Base-by-base conservation (phyloP, 92 coral and sea anemone species). In the Palythoa grandis region DNA sequence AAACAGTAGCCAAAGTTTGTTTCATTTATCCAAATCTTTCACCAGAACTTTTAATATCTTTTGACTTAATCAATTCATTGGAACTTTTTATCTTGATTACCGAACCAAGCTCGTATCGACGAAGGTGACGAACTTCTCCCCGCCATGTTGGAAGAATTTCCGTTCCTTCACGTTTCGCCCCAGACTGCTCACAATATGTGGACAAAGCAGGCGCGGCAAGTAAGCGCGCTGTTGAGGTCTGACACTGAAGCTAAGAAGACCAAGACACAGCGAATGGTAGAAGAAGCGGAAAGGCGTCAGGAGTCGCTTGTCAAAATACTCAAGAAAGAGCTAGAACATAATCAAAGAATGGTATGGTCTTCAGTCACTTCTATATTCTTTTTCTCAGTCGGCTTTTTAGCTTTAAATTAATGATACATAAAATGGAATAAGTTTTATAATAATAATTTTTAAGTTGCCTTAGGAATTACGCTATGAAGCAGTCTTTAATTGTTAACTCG, bases 101-200 rank as follows among this genome's bases (percentile, higher is more conserved):
- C 39, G 22, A 65, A 20, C 63, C n/a, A 10, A 80, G 85, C 47
- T 25, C 85, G 74, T 80, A 48, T 80, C 22, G 74, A 65, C 60
- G 74, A 80, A 23, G 85, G 85, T 16, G 98, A 94, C 38, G 67
- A 87, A 6, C 84, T 96, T 1, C 83, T 96, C 16, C 99, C 99
- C 74, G 87, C 95, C 82, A 86, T 96, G 95, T 88, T 94, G 83
- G 98, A 96, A 10, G 99, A 96, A 88, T 96, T 96, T 70, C 99
- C 99, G 13, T 96, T 95, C 50, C 92, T 96, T n/a, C 99, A 96
- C 82, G 93, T 96, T 70, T 96, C 99, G 82, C 99, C 98, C 88
- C 99, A 96, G 87, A 96, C 99, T 57, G 87, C 98, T 17, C 96
- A 93, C 89, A 90, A 91, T 74, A 95, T 96, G 99, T 93, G 99